Conservation (phyloP, 64 coral and sea anemone species). For the Montipora sp. region DNA sequence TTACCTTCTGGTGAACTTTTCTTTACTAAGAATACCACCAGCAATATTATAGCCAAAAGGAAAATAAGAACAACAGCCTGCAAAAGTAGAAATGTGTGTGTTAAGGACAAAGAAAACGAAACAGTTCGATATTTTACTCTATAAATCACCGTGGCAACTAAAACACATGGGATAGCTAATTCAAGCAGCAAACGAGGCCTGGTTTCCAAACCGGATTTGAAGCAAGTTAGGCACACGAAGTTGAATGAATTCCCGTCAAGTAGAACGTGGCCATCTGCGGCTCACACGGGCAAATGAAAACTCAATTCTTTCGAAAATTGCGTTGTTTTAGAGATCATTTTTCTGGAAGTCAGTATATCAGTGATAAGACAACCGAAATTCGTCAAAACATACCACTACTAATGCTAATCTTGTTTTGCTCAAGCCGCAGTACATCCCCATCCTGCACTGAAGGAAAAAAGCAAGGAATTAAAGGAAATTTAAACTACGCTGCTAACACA, state of each 20-base stretch:
- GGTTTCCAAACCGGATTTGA: no score
- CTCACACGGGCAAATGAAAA: no score
- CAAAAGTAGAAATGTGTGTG: background rate
- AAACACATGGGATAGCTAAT: no score
- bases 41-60: background rate
- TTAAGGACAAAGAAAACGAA: background rate
- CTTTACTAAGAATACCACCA: constrained; percentile 30
- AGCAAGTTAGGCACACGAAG: no score
- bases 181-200: no score
- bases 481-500: background rate
- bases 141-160: no score
- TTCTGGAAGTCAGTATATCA: background rate
- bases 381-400: constrained; percentile 3
- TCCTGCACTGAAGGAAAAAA: constrained; percentile 22
- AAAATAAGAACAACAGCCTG: constrained; percentile 20
- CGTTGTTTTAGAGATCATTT: background rate
- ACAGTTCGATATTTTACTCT: no score
- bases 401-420: constrained; percentile 11
- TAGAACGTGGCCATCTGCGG: no score
- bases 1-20: constrained; percentile 11
- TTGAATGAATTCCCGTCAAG: no score
- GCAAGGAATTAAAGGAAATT: background rate
- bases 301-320: background rate
- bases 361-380: background rate
- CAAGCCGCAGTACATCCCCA: background rate